Conservation (phyloP, 2,113 vertebrate species). For the Pelusios castaneus region DNA sequence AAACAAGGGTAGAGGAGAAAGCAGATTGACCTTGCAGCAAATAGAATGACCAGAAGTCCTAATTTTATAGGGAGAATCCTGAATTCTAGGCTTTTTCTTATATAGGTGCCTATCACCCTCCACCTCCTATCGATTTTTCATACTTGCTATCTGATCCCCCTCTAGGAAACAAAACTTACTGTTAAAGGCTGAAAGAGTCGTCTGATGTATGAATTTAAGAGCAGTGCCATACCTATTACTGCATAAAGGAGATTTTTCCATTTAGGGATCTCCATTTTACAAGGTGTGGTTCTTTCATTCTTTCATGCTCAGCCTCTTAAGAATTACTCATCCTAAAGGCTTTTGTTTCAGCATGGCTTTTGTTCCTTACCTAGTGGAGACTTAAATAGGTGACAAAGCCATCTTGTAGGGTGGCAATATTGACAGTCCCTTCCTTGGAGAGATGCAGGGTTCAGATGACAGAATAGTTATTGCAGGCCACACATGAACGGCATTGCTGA, state of each 20-base stretch:
- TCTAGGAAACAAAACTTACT: background rate
- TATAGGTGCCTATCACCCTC: too few relatives aligned
- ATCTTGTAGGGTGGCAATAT: conserved; percentile 37
- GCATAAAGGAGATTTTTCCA: background rate
- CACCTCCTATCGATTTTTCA: too few relatives aligned
- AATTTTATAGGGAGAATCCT: too few relatives aligned
- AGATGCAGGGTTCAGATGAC: conserved; percentile 15
- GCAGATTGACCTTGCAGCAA: background rate
- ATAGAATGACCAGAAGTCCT: too few relatives aligned
- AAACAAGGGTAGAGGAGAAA: background rate
- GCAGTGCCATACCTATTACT: background rate
- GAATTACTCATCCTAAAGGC: background rate
- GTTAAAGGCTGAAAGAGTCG: background rate
- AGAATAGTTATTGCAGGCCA: background rate
- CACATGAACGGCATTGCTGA: background rate
- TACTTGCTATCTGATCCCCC: background rate
- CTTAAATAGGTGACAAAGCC: background rate
- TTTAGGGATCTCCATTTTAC: background rate
- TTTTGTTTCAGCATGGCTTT: background rate
- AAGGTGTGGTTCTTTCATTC: background rate
- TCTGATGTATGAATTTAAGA: background rate
- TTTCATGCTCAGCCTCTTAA: background rate
- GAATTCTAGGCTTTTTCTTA: too few relatives aligned
- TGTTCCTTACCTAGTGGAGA: background rate
- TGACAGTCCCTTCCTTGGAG: conserved; percentile 27